Conservation (phyloP, 2,113 vertebrate species). For the Grallaria varia region DNA sequence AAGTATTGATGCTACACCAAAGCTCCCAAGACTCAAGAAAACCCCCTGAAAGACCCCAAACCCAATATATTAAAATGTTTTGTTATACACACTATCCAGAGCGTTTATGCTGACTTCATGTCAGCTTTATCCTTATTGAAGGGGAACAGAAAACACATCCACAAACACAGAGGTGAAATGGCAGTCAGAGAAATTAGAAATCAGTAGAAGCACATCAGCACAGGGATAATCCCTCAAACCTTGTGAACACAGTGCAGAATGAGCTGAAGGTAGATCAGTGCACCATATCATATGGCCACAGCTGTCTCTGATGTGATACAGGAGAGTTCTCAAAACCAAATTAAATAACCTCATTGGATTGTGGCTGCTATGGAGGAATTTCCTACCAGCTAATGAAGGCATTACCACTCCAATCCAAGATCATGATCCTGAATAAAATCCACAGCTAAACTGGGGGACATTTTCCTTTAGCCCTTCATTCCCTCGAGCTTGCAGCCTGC, state of each 20-base stretch:
- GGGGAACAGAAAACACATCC: not conserved
- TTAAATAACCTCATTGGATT: not conserved
- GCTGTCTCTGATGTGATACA: not conserved
- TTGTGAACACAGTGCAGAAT: not conserved
- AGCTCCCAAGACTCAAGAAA: not conserved
- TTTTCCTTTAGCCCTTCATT: not conserved
- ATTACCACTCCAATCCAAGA: not conserved
- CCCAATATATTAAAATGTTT: not conserved
- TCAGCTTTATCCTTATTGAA: not conserved
- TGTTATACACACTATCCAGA: not conserved
- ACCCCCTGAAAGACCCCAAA: not conserved
- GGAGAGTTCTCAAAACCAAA: not conserved
- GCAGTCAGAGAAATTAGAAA: not conserved
- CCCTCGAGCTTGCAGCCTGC: not conserved
- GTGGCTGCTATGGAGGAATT: not conserved
- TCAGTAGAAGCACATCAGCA: not conserved
- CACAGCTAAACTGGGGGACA: not conserved
- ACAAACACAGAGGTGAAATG: not conserved
- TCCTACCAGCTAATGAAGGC: not conserved
- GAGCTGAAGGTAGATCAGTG: not conserved
- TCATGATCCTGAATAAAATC: not conserved
- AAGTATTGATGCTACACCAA: not conserved
- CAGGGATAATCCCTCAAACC: not conserved
- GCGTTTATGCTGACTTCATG: not conserved
- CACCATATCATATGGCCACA: not conserved